Base-by-base conservation (phyloP, 1,140 invertebrate species). In the Oncopodura yosiiana region DNA sequence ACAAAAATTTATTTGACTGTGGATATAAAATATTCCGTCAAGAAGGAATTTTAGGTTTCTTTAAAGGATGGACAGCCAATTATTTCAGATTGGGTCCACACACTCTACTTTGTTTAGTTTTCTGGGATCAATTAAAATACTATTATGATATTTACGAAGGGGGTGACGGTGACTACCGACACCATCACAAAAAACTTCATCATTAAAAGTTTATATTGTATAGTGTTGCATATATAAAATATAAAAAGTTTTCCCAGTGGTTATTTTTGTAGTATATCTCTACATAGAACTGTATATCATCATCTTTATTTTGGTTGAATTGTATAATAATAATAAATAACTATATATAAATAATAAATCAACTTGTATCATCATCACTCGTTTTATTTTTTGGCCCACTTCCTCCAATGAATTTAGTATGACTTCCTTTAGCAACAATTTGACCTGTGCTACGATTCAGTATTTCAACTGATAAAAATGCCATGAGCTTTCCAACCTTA, bases 41-140 rank as follows among this genome's bases (percentile, higher is more conserved):
- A 3, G 87, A 91, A 76, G 86, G 87, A 9, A 48, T 87, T 0
- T 72, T 73, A 53, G 87, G 86, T 2, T 77, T 90, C 38, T 92
- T 88, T 68, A 92, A 92, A 74, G 88, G 87, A 23, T 75, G 84
- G 43, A 76, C 80, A 5, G 84, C 87, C 1, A 81, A 81, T 23
- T 88, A 87, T 70, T 72, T 88, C 56, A 75, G 87, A 64, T 75
- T 89, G 66, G 86, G 82, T 3, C 88, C 88, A 1, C 87, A 91
- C 66, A 85, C 84, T 3, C 79, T 88, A 12, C 69, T 91, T 0
- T 84, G 79, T 65, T 73, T 93, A 37, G 77, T 88, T 39, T 86
- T 91, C 71, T 91, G 88, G 83, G 83, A 87, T 67, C 70, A 82
- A 68, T 70, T 88, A 44, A 81, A 81, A 36, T 26, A 60, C 34